Conservation (phyloP, 2,888 invertebrate genomes). For the Uropetala carovei region DNA sequence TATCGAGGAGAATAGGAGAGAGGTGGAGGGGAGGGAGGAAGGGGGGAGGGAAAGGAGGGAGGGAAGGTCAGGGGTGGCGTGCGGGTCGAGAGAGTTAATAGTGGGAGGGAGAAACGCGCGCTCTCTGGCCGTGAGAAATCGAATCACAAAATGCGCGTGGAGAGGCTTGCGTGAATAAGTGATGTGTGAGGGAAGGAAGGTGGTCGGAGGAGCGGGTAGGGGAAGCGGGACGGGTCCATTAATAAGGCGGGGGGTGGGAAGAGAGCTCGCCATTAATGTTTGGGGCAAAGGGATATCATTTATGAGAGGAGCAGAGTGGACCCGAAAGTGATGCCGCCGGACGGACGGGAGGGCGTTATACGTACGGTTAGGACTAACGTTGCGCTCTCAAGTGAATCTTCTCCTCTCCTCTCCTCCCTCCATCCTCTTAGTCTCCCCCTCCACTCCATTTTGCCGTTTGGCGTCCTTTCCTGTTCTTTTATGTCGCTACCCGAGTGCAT, state of each 20-base stretch:
- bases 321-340: neutral
- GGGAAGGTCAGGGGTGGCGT: too few species aligned
- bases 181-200: neutral
- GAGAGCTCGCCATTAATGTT: neutral
- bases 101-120: neutral
- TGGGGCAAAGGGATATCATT: slow-evolving; percentile 10
- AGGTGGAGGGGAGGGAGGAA: neutral
- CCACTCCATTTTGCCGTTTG: too few species aligned
- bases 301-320: neutral
- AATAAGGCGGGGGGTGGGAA: neutral
- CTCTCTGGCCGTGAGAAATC: slow-evolving; percentile 6
- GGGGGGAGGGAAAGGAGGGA: too few species aligned
- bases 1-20: too few species aligned
- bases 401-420: neutral
- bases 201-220: neutral
- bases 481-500: too few species aligned
- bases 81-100: too few species aligned
- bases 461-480: too few species aligned
- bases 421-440: too few species aligned
- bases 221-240: neutral
- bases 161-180: slow-evolving; percentile 29
- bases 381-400: neutral
- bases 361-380: too few species aligned
- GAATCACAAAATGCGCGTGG: slow-evolving; percentile 40
- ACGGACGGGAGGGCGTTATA: neutral